Percentiles rank a stretch among this genome's conserved stretches.
Evolutionary conservation across 2,888 invertebrate species (phyloP).

Genomic region (Magallana nippona): DNA sequence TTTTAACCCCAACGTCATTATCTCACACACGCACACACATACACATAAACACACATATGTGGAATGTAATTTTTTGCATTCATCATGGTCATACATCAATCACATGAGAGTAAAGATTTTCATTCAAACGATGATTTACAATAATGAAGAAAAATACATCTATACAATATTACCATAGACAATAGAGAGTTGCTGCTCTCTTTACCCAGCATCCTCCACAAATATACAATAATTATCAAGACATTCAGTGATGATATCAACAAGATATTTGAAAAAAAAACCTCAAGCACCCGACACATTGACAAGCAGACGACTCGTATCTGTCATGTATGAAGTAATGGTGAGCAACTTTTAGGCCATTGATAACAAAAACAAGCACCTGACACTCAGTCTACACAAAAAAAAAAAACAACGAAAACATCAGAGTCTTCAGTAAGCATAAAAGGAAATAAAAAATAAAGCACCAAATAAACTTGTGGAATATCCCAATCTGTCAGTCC

Average conservation of each 20-base stretch:
- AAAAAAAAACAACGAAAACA: neutral
- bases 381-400: neutral
- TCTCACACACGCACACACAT: neutral
- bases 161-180: neutral
- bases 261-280: neutral
- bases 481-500: neutral
- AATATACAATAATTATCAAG: neutral
- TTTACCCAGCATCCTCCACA: constrained; percentile 1
- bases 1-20: neutral
- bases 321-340: neutral
- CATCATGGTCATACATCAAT: neutral
- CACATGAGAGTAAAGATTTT: neutral
- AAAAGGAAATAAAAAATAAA: neutral
- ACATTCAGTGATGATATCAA: too few relatives aligned
- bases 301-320: too few relatives aligned
- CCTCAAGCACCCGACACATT: neutral
- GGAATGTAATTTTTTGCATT: constrained; percentile 39
- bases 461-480: constrained; percentile 31
- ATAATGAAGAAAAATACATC: neutral
- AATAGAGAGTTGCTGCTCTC: neutral
- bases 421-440: constrained; percentile 21
- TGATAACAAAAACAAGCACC: constrained; percentile 7
- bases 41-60: constrained; percentile 26
- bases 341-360: constrained; percentile 30
- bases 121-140: neutral